Evolutionary conservation across 2,888 invertebrate genomes (phyloP), one percentile per base, ranked within the genome.

Genomic region (Rhogogaster chlorosoma): DNA sequence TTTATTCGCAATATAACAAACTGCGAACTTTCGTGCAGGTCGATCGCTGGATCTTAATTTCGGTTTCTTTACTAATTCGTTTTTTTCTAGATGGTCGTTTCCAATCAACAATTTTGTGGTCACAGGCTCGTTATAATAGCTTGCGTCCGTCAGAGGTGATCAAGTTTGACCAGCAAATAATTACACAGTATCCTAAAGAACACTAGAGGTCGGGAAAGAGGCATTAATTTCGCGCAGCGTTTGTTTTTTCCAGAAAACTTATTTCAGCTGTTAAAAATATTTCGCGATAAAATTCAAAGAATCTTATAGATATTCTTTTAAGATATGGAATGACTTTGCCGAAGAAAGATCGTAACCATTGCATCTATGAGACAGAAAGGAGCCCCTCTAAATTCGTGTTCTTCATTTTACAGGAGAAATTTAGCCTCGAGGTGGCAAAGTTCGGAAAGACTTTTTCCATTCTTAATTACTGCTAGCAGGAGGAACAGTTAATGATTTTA

Each of bases 391-490:
- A 61, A 26, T 38, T 80, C 61, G 80, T 80, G 80, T 61, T 12
- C n/a, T n/a, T 61, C 61, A 38, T 80, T 80, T 26, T 38, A 57
- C 12, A 22, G 80, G 15, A 32, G 29, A 77, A 80, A 38, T 80
- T 61, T 36, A n/a, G 80, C 57, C 80, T 32, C 49, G 49, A 80
- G 80, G 57, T 80, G 80, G 80, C 38, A 61, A 61, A 61, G 38
- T 80, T 38, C 10, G 12, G 26, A 15, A 36, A 57, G 10, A 61
- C 38, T 80, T 80, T 80, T 61, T 26, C 49, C 57, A 61, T 80
- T 80, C 38, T 80, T 80, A 80, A 80, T 80, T 80, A 80, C 80
- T 49, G 22, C 29, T n/a, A 71, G 77, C 9, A 53, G 49, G 53
- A 49, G 53, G 67, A 67, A 26, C 67, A n/a, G 73, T 73, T 73